A percentile compares a stretch with the other conserved stretches of the same genome.
phyloP scores from a whole-genome alignment of 2,113 vertebrate genomes.

The Anarrhichthys ocellatus region DNA sequence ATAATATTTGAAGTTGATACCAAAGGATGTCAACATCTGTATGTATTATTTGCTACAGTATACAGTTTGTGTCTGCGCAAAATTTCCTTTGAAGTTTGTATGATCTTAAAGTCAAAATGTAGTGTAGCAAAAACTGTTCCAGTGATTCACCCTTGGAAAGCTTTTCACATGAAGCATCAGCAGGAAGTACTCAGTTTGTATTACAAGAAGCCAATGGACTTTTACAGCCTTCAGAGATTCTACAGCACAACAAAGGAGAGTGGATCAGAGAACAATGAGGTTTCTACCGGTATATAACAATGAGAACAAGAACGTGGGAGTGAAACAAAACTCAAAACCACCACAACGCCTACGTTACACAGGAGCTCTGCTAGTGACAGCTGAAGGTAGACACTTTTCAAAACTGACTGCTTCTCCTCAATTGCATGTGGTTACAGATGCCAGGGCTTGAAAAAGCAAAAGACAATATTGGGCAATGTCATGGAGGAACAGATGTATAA shows the following conservation, averaged over 20 bases:
- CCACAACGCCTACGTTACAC: slow-evolving; percentile 12
- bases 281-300: neutral
- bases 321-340: slow-evolving; percentile 17
- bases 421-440: neutral
- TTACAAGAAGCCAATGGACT: neutral
- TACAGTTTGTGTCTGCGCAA: neutral
- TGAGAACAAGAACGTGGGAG: slow-evolving; percentile 7
- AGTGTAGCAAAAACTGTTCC: neutral
- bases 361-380: neutral
- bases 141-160: slow-evolving; percentile 17
- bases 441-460: neutral
- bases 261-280: slow-evolving; percentile 8
- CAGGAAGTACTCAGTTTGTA: slow-evolving; percentile 10
- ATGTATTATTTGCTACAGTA: neutral
- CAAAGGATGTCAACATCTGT: neutral
- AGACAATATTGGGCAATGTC: neutral
- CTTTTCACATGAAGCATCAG: slow-evolving; percentile 11
- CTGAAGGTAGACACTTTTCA: neutral
- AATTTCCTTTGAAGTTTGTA: neutral
- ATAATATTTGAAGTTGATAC: neutral
- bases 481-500: neutral
- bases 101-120: neutral
- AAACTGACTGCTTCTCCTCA: neutral
- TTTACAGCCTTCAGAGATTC: slow-evolving; percentile 12
- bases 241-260: slow-evolving; percentile 8